Evolutionary conservation across 2,797 vertebrate species (phyloP).

Genomic region (Cyprinella venusta): DNA sequence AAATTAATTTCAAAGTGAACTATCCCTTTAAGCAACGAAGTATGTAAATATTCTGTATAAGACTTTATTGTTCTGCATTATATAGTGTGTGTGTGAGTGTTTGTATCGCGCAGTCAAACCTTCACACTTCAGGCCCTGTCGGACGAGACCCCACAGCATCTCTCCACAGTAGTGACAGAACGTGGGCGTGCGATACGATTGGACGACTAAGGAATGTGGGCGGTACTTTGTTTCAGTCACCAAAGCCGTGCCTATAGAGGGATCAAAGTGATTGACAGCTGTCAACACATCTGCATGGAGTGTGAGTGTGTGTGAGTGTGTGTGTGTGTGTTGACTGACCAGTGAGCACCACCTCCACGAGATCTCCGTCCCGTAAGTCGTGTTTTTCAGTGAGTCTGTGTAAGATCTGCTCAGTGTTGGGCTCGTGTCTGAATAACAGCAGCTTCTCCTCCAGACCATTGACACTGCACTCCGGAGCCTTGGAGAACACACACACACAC

Average conservation of each 20-base stretch:
- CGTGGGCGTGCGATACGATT: slow-evolving; percentile 79
- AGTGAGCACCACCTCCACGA: slow-evolving; percentile 78
- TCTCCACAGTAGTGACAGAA: slow-evolving; percentile 82
- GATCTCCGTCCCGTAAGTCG: slow-evolving; percentile 74
- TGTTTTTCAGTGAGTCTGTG: slow-evolving; percentile 67
- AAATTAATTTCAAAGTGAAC: too few species aligned
- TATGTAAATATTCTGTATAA: background rate
- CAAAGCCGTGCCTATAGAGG: slow-evolving; percentile 67
- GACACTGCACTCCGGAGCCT: slow-evolving; percentile 75
- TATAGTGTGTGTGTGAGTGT: too few species aligned
- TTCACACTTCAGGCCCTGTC: slow-evolving; percentile 80
- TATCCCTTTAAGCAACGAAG: background rate
- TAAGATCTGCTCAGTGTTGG: slow-evolving; percentile 66
- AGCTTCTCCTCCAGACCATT: slow-evolving; percentile 72
- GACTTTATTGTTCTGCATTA: background rate
- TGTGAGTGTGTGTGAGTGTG: background rate
- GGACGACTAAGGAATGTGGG: slow-evolving; percentile 76
- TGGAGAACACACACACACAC: slow-evolving; percentile 18
- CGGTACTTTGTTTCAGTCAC: slow-evolving; percentile 72
- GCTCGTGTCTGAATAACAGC: slow-evolving; percentile 76
- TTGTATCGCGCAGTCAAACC: slow-evolving; percentile 58
- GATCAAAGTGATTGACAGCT: slow-evolving; percentile 24
- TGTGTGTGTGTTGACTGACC: slow-evolving; percentile 60
- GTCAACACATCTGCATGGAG: background rate
- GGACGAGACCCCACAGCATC: slow-evolving; percentile 80